Base-by-base conservation (phyloP, 2,888 invertebrate genomes). In the Seira sanloemensis region DNA sequence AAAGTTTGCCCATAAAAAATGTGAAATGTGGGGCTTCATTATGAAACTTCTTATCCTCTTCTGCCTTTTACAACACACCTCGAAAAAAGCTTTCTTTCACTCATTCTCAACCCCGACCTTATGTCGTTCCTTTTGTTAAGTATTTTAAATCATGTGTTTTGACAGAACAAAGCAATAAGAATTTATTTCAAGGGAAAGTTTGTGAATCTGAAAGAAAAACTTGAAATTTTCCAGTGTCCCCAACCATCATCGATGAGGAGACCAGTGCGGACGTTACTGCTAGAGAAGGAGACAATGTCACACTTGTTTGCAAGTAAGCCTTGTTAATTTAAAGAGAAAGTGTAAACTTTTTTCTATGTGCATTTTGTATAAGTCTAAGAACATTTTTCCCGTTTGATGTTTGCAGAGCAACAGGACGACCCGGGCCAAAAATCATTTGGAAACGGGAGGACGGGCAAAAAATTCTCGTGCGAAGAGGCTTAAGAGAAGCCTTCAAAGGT, bases 241-340 rank as follows among this genome's bases (percentile, higher is more conserved):
- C 96, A 50, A 95, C 96, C 90, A 96, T 96, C 90, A 92, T 95
- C 78, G 94, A 95, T 90, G 94, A 94, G 89, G 95, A 95, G 86
- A 95, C 95, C 23, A 95, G 95, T 87, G 94, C 95, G 0, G 96
- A 96, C 90, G 91, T 95, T 77, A 94, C 94, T 23, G 94, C 95
- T 12, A 92, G 93, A 85, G 96, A 96, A 91, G 95, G 95, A 0
- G 94, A 95, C 86, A 95, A 95, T 89, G 94, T 95, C 19, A 95
- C 94, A 66, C 92, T 96, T 68, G 93, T 94, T 87, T 96, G 96
- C 91, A 83, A 79, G 83, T 83, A 65, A 27, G 50, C 21, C n/a
- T n/a, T n/a, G n/a, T n/a, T n/a, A n/a, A 46, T n/a, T 24, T 4
- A 2, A 76, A 66, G 4, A 23, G 12, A 37, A 19, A 12, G 12